A percentile compares a stretch with the other conserved stretches of the same genome.
phyloP scores from a whole-genome alignment of 2,113 vertebrate species.

The Alectura lathami region DNA sequence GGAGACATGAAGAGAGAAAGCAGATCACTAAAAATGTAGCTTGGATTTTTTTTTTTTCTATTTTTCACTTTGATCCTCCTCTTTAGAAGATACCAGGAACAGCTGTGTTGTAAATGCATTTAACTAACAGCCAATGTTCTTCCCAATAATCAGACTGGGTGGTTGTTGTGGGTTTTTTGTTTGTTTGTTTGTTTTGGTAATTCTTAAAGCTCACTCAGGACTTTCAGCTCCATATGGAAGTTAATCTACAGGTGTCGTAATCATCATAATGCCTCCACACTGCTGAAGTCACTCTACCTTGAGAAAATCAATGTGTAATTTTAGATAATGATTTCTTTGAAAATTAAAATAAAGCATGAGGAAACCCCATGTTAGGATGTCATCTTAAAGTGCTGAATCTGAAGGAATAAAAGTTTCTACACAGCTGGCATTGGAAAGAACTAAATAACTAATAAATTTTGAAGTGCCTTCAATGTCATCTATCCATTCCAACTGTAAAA shows the following conservation, averaged over 20 bases:
- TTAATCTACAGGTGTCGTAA: background rate
- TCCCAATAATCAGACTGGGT: background rate
- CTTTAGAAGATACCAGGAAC: background rate
- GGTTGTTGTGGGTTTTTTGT: too few species aligned
- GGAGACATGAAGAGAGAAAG: background rate
- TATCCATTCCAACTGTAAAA: background rate
- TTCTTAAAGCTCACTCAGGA: background rate
- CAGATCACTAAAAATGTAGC: background rate
- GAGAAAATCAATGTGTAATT: background rate
- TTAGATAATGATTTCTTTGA: background rate
- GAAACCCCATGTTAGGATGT: background rate
- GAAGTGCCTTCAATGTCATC: background rate
- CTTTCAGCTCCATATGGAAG: background rate
- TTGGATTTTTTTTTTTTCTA: background rate
- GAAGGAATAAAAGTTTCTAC: background rate
- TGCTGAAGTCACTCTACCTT: background rate
- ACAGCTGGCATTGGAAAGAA: background rate
- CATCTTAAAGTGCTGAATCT: background rate
- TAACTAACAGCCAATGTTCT: background rate
- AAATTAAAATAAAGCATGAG: background rate
- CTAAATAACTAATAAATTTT: background rate
- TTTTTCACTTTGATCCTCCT: background rate
- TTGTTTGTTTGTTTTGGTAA: background rate
- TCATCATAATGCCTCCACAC: background rate
- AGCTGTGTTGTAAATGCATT: background rate